Evolutionary conservation across 1,140 invertebrate genomes (phyloP).

Genomic region (Teleopsis dalmanni): DNA sequence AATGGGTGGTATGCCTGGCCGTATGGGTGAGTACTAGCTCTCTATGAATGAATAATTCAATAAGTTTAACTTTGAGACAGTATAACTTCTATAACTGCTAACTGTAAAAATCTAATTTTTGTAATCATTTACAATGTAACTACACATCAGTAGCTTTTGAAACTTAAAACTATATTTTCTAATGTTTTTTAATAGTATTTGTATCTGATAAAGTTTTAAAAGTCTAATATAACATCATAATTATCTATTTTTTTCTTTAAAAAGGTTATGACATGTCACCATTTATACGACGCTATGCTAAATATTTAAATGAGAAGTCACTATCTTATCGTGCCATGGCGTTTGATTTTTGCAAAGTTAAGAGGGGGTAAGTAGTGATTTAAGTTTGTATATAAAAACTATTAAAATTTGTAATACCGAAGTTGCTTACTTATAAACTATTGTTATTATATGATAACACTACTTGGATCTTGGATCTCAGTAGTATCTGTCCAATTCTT

Average conservation of each 20-base stretch:
- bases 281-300: constrained; percentile 95
- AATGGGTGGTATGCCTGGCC: no score
- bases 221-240: no score
- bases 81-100: no score
- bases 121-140: no score
- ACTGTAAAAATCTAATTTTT: no score
- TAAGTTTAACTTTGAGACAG: no score
- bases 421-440: not conserved
- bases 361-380: constrained; percentile 74
- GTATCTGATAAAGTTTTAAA: no score
- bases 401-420: not conserved
- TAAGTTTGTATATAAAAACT: no score
- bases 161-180: not conserved
- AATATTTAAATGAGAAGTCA: constrained; percentile 98
- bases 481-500: no score
- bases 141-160: not conserved
- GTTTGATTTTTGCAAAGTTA: constrained; percentile 99
- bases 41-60: no score
- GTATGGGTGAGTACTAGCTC: no score
- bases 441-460: not conserved
- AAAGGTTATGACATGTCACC: constrained; percentile 99
- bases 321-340: constrained; percentile 95
- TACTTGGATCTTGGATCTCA: no score
- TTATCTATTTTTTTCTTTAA: constrained; percentile 9
- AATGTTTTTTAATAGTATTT: not conserved